These are phyloP conservation scores for Fragum fragum DNA, from an alignment of 2,888 invertebrate genomes.

Conservation along the genomic window DNA sequence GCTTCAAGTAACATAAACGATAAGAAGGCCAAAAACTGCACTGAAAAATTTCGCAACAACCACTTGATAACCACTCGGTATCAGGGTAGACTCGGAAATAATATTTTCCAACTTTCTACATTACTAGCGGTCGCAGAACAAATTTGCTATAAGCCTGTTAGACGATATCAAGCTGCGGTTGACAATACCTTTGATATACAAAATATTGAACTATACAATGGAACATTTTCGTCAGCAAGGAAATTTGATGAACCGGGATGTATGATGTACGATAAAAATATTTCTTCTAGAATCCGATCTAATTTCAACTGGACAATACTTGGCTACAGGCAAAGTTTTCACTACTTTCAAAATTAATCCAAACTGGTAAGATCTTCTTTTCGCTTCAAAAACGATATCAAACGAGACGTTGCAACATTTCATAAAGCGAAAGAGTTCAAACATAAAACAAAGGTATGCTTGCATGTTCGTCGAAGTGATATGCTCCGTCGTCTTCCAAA, in stretches of 20 bases:
- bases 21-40: too few relatives aligned
- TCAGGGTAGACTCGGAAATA: not conserved
- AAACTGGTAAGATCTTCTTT: too few relatives aligned
- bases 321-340: not conserved
- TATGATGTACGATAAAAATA: not conserved
- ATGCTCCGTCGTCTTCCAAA: too few relatives aligned
- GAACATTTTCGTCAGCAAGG: too few relatives aligned
- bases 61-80: not conserved
- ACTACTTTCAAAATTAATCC: not conserved
- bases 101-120: not conserved
- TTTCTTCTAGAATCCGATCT: not conserved
- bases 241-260: not conserved
- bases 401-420: too few relatives aligned
- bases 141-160: not conserved
- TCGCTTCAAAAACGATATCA: too few relatives aligned
- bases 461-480: not conserved
- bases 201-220: not conserved
- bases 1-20: too few relatives aligned
- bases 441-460: not conserved
- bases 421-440: too few relatives aligned
- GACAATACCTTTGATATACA: not conserved
- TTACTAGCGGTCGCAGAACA: not conserved
- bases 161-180: not conserved
- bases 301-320: slow-evolving; percentile 8
- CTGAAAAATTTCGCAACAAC: not conserved